Conservation (phyloP, 2,888 invertebrate genomes). For the Synanthedon myopaeformis region DNA sequence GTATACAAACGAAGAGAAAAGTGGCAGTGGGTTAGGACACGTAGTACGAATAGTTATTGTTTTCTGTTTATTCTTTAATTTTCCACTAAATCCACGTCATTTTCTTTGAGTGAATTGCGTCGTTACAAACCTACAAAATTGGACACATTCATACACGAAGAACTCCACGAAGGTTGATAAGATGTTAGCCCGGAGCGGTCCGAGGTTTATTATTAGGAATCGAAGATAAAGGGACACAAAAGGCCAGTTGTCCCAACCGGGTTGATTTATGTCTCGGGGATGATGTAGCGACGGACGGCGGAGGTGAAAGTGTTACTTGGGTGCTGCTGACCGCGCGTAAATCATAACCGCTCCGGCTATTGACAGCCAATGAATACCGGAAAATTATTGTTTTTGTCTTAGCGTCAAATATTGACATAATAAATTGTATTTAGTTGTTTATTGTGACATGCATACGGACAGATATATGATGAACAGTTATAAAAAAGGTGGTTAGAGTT, state of each 20-base stretch:
- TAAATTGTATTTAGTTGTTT: not conserved
- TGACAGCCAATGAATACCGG: constrained; percentile 57
- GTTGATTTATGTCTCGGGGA: constrained; percentile 55
- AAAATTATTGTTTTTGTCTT: constrained; percentile 30
- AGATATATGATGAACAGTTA: too few species aligned
- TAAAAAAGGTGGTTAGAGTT: too few species aligned
- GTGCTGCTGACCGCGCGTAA: constrained; percentile 29
- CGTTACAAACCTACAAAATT: too few species aligned
- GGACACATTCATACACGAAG: constrained; percentile 1
- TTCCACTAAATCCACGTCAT: too few species aligned
- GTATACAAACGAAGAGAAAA: too few species aligned
- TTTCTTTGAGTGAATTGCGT: too few species aligned
- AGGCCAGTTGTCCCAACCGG: constrained; percentile 29
- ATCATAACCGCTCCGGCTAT: constrained; percentile 51
- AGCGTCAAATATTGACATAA: not conserved
- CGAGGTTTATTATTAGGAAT: constrained; percentile 17
- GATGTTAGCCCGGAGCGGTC: constrained; percentile 2
- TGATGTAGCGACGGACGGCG: constrained; percentile 29
- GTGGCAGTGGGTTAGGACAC: too few species aligned
- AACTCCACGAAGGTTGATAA: constrained; percentile 22
- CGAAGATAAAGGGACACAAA: constrained; percentile 34
- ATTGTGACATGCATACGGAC: too few species aligned
- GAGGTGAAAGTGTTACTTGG: constrained; percentile 46
- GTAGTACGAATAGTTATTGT: too few species aligned
- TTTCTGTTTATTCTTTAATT: too few species aligned